These are phyloP conservation scores for Xestia xanthographa DNA, from an alignment of 2,888 invertebrate species.

Conservation along the genomic window DNA sequence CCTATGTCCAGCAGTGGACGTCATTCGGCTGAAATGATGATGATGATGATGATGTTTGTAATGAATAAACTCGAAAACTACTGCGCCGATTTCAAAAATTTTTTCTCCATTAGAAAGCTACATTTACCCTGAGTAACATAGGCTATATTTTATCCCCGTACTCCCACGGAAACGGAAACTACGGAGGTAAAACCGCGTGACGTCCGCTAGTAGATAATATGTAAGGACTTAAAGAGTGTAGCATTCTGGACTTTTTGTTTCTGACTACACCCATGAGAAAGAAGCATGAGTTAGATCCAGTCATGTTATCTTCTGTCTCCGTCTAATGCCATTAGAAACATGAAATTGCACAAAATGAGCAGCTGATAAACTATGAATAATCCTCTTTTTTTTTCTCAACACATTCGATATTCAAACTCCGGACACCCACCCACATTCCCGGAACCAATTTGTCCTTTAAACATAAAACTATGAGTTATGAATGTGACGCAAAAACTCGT, in stretches of 20 bases:
- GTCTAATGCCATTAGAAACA: neutral
- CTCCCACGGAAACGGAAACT: too few relatives aligned
- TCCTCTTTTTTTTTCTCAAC: slow-evolving; percentile 31
- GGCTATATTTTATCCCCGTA: too few relatives aligned
- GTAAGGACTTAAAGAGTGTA: neutral
- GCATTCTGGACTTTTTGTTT: neutral
- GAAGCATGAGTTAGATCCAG: neutral
- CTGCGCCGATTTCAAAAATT: too few relatives aligned
- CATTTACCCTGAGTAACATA: too few relatives aligned
- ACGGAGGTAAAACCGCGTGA: too few relatives aligned
- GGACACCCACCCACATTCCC: slow-evolving; percentile 60
- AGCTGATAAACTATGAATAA: slow-evolving; percentile 41
- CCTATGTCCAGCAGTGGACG: too few relatives aligned
- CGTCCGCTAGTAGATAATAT: too few relatives aligned
- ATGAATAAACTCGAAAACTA: too few relatives aligned
- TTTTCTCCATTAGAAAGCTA: too few relatives aligned
- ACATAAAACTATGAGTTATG: slow-evolving; percentile 66
- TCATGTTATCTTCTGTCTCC: neutral
- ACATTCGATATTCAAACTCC: neutral
- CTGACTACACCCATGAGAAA: neutral
- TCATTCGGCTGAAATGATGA: too few relatives aligned
- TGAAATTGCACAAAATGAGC: slow-evolving; percentile 34
- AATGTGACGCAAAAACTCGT: slow-evolving; percentile 61
- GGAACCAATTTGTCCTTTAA: slow-evolving; percentile 70
- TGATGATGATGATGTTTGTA: too few relatives aligned